Conservation (phyloP, 2,888 invertebrate species). For the Pteria penguin region DNA sequence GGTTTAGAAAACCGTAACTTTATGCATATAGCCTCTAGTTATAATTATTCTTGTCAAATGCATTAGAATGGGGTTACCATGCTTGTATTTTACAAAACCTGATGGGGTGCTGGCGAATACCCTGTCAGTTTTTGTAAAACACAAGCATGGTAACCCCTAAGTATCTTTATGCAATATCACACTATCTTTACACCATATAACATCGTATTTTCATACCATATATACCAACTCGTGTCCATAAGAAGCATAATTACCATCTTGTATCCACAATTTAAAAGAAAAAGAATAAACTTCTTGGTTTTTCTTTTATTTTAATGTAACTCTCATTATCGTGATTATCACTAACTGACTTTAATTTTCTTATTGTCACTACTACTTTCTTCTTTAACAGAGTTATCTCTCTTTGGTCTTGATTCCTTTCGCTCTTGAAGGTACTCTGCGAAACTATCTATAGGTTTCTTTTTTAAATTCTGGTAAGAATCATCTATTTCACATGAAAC, state of each 20-base stretch:
- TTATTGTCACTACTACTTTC: constrained; percentile 17
- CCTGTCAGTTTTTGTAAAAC: too few species aligned
- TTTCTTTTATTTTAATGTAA: too few species aligned
- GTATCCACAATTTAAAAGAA: not conserved
- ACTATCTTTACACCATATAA: too few species aligned
- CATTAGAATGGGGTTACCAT: too few species aligned
- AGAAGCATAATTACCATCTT: not conserved
- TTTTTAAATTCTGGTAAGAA: constrained; percentile 53
- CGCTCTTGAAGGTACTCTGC: constrained; percentile 65
- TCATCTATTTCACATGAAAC: constrained; percentile 1
- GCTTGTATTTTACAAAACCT: too few species aligned
- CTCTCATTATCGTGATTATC: not conserved
- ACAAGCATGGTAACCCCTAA: too few species aligned
- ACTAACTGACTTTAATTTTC: constrained; percentile 33
- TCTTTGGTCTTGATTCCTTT: constrained; percentile 44
- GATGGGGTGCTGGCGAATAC: too few species aligned
- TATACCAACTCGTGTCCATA: not conserved
- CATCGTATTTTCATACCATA: not conserved
- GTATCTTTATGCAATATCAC: too few species aligned
- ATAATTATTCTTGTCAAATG: too few species aligned
- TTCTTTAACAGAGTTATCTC: not conserved
- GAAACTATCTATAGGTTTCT: constrained; percentile 61
- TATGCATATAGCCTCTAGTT: too few species aligned
- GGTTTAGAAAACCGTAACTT: too few species aligned
- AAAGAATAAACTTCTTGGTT: too few species aligned